Base-by-base conservation (phyloP, 92 coral and sea anemone genomes). In the Epizoanthus stellaris region DNA sequence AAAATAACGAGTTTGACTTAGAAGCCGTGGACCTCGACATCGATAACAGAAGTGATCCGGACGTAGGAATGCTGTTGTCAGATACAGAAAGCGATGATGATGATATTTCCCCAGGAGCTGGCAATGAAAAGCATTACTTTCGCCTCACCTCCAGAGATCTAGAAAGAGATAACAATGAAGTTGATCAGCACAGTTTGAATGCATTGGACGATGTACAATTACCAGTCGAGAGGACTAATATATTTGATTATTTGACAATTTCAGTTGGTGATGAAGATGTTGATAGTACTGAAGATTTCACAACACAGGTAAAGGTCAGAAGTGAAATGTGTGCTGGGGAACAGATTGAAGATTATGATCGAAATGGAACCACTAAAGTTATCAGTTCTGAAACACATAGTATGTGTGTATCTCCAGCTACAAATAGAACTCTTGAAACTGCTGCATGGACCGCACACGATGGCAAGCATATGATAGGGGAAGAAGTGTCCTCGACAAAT, bases 111-210 rank as follows among this genome's bases (percentile, higher is more conserved):
- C 45, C 72, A 63, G 57, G 21, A 40, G 25, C 23, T 23, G 53
- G 23, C 14, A 45, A 42, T 17, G 47, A 38, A n/a, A 79, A 38
- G 43, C 60, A 25, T 4, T 63, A 79, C 43, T 43, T 7, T 79
- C 83, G 83, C 49, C 71, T 79, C 59, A 79, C 83, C 57, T 79
- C 83, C 43, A 79, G 39, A 64, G 83, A 63, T 79, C 23, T 79
- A 16, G 61, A 79, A 4, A 42, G 65, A 40, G 20, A 2, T 3
- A 45, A 79, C 20, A 52, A 42, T 30, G 13, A 40, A 21, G 43
- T 21, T 4, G 34, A 3, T 15, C 52, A 76, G 14, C 17, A 67
- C 25, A 12, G 53, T 49, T 21, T 58, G 6, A 47, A 17, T 19
- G 23, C 42, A 64, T 2, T 15, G 16, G 23, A 63, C 23, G 59